phyloP scores from a whole-genome alignment of 2,797 vertebrate genomes.

The Crocidura indochinensis region DNA sequence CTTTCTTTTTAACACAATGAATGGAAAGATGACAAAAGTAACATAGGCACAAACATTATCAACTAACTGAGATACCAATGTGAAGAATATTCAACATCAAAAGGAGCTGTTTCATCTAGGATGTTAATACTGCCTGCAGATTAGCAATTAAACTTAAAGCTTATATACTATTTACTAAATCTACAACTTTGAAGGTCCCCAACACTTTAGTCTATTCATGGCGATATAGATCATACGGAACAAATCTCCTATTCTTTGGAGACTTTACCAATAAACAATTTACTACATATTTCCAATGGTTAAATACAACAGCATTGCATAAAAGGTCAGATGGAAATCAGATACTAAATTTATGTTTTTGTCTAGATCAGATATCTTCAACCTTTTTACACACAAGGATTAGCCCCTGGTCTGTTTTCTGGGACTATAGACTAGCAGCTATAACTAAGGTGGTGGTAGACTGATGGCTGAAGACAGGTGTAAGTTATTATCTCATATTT shows the following conservation, averaged over 20 bases:
- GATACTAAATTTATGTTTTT: slow-evolving; percentile 26
- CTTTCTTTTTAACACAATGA: slow-evolving; percentile 36
- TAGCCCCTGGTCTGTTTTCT: too few species aligned
- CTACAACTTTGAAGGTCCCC: slow-evolving; percentile 2
- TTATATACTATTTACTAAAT: slow-evolving; percentile 4
- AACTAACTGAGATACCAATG: not conserved
- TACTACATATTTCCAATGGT: slow-evolving; percentile 17
- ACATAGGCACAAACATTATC: not conserved
- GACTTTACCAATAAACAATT: slow-evolving; percentile 10
- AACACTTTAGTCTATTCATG: not conserved
- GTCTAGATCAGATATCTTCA: too few species aligned
- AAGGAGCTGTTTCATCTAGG: slow-evolving; percentile 44
- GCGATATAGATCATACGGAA: not conserved
- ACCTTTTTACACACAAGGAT: too few species aligned
- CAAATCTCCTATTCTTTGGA: not conserved
- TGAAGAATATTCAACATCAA: slow-evolving; percentile 5
- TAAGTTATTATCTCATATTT: slow-evolving; percentile 10
- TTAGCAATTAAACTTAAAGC: not conserved
- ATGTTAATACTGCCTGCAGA: slow-evolving; percentile 44
- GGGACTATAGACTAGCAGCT: too few species aligned
- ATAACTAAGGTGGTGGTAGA: too few species aligned
- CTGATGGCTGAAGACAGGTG: not conserved
- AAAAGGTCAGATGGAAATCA: slow-evolving; percentile 43
- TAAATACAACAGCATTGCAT: not conserved
- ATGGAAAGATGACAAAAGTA: slow-evolving; percentile 28